Base-by-base conservation (phyloP, 2,888 invertebrate species). In the Clunio marinus region DNA sequence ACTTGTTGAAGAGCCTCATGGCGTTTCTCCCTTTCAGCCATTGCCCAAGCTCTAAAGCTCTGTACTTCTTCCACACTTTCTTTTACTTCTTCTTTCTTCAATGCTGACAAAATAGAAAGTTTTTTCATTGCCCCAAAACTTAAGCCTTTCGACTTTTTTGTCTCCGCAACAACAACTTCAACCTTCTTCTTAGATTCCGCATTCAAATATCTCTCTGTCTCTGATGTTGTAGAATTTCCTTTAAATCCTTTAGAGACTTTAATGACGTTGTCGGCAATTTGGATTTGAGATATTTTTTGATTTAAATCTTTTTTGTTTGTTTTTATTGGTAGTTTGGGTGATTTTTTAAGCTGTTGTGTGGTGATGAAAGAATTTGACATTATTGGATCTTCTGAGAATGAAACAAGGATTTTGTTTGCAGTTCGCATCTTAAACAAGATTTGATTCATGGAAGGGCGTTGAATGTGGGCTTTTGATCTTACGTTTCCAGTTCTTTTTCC, bases 401-500 rank as follows among this genome's bases (percentile, higher is more conserved):
- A 57, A 2, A 69, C 66, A 10, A 63, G 58, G 37, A 69, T 69
- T 51, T 60, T 57, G 35, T 70, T 70, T 37, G 66, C 63, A 20
- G 67, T 67, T 62, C 65, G 32, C 70, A 70, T 70, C 25, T 59
- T 62, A 17, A 63, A 65, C 27, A 70, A 13, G 25, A 69, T 66
- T 65, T 70, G 70, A 17, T 69, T 46, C 1, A 20, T 46, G 22
- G 70, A 59, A n/a, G 70, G 57, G 7, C 70, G 55, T 22, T 69
- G 69, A 15, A 70, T 60, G 68, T 70, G 70, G 13, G 69, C 70
- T 68, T 69, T 70, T 41, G 69, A 68, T 55, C 70, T 22, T 0
- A 28, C n/a, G 24, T 28, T 59, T 8, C 69, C 70, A 1, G 27
- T 35, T 1, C 17, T 55, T 51, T 60, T 63, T 8, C 70, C 70